Evolutionary conservation across 2,797 vertebrate species (phyloP).

Genomic region (Tadarida brasiliensis): DNA sequence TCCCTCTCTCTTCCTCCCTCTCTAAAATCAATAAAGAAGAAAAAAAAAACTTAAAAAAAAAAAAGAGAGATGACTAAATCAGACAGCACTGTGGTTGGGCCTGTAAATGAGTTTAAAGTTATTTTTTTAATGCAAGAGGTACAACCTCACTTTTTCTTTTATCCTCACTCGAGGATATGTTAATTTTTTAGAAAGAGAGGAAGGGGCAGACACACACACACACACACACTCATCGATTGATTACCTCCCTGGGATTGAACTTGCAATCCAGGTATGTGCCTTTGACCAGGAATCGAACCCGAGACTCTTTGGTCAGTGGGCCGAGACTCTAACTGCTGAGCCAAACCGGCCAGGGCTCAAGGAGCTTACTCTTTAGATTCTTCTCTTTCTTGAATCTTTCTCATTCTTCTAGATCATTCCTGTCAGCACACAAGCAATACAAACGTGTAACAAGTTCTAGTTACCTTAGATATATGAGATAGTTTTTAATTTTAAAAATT

Average conservation of each 20-base stretch:
- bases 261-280: too few relatives aligned
- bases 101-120: background rate
- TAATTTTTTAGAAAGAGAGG: background rate
- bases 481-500: background rate
- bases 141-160: background rate
- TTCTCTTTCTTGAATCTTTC: background rate
- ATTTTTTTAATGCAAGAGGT: background rate
- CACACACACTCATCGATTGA: background rate
- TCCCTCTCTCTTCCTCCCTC: too few relatives aligned
- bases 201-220: background rate
- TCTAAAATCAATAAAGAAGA: too few relatives aligned
- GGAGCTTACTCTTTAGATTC: background rate
- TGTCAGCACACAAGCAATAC: background rate
- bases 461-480: background rate
- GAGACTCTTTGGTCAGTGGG: background rate
- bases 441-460: background rate
- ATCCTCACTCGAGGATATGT: background rate
- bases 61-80: too few relatives aligned
- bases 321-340: background rate
- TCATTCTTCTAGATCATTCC: background rate
- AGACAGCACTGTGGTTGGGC: background rate
- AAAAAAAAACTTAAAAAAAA: too few relatives aligned
- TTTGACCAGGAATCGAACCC: background rate
- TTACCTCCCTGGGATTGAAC: too few relatives aligned
- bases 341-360: too few relatives aligned